These are phyloP conservation scores for Calyptommatus sinebrachiatus DNA, from an alignment of 2,113 vertebrate species.

Conservation along the genomic window DNA sequence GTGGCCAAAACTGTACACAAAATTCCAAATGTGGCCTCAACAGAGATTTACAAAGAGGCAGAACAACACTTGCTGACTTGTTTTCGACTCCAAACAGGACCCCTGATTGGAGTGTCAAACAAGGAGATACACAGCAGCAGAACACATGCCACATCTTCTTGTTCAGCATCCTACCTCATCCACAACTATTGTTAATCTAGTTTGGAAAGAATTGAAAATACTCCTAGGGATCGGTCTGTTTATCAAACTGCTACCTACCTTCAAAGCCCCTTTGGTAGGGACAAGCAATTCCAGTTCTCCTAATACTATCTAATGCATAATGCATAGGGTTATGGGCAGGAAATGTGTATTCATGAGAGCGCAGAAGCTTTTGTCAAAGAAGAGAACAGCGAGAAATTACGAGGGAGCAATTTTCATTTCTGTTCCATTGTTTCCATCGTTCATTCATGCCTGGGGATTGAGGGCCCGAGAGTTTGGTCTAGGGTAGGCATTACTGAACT, in stretches of 20 bases:
- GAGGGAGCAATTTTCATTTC: constrained; percentile 81
- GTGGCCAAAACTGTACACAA: too few relatives aligned
- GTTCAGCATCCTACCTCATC: constrained; percentile 26
- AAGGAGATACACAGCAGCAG: constrained; percentile 3
- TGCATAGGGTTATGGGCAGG: constrained; percentile 71
- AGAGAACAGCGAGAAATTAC: constrained; percentile 79
- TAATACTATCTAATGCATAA: constrained; percentile 74
- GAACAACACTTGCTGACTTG: too few relatives aligned
- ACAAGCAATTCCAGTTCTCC: constrained; percentile 73
- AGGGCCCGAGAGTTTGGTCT: constrained; percentile 66
- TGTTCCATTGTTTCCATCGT: constrained; percentile 78
- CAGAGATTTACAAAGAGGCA: too few relatives aligned
- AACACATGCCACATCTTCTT: constrained; percentile 19
- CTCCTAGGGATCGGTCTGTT: constrained; percentile 66
- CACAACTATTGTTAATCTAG: constrained; percentile 48
- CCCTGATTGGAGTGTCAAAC: not conserved
- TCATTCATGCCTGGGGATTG: constrained; percentile 75
- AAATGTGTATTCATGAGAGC: constrained; percentile 79
- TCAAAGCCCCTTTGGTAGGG: constrained; percentile 72
- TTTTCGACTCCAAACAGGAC: too few relatives aligned
- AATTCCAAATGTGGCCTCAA: too few relatives aligned
- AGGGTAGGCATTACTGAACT: constrained; percentile 63
- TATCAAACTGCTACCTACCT: constrained; percentile 67
- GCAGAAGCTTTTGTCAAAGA: constrained; percentile 78
- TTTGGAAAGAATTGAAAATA: constrained; percentile 49